Evolutionary conservation across 2,113 vertebrate genomes (phyloP).

Genomic region (Nanorana parkeri): DNA sequence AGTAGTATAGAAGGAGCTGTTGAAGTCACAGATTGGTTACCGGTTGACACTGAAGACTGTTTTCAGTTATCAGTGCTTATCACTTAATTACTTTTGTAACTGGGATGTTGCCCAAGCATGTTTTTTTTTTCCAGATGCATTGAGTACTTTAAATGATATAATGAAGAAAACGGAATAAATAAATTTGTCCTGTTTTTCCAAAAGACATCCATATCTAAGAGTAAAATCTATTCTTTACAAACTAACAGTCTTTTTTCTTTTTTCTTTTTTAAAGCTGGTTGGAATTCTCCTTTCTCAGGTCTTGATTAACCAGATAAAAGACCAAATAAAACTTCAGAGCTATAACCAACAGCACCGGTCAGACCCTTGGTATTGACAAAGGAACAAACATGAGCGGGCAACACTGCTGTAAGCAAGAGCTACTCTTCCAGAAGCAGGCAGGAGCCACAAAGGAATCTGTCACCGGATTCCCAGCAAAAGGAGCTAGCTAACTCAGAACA

Average conservation of each 20-base stretch:
- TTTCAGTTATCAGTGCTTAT: too few species aligned
- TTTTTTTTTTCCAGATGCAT: too few species aligned
- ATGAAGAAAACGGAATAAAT: too few species aligned
- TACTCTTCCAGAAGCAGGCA: background rate
- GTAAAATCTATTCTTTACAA: too few species aligned
- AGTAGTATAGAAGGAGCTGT: too few species aligned
- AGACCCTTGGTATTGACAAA: constrained; percentile 81
- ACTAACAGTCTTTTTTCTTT: background rate
- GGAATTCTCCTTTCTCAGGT: constrained; percentile 91
- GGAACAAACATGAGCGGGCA: constrained; percentile 5
- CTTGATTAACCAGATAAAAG: constrained; percentile 88
- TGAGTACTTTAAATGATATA: too few species aligned
- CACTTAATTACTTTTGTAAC: too few species aligned
- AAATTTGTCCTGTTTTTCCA: too few species aligned
- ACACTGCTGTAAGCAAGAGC: background rate
- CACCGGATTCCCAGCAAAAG: background rate
- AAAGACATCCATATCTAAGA: too few species aligned
- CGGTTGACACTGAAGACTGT: too few species aligned
- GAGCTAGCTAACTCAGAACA: background rate
- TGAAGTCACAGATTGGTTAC: too few species aligned
- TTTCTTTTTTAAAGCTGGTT: constrained; percentile 78
- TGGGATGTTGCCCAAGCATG: too few species aligned
- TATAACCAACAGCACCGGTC: constrained; percentile 83
- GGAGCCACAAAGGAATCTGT: background rate
- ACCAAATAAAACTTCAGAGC: constrained; percentile 88